Percentiles rank a stretch among this genome's conserved stretches.
These are phyloP conservation scores for Lepidochitona cinerea DNA, from an alignment of 2,888 invertebrate genomes.

Conservation along the genomic window DNA sequence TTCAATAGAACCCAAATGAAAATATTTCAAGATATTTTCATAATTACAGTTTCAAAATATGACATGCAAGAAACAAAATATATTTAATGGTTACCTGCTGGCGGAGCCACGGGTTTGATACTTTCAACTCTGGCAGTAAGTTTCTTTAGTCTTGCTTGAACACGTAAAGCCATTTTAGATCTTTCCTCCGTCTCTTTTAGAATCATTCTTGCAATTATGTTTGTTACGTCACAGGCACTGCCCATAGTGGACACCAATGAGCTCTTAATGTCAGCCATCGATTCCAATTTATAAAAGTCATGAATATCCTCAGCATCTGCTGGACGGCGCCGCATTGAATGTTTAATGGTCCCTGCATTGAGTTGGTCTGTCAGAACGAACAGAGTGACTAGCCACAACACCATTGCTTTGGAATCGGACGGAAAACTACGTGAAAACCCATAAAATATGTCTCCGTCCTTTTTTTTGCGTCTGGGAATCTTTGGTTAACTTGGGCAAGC, in stretches of 20 bases:
- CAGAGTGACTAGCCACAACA: background rate
- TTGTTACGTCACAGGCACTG: background rate
- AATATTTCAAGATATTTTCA: no score
- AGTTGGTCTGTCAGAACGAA: background rate
- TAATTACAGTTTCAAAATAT: no score
- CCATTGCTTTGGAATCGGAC: no score
- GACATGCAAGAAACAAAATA: no score
- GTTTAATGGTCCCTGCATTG: background rate
- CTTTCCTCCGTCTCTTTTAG: background rate
- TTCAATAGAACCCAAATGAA: no score
- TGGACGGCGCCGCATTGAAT: background rate
- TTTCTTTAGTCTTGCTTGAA: background rate
- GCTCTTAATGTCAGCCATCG: background rate
- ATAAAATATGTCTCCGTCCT: no score
- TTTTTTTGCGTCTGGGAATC: no score
- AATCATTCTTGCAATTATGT: background rate
- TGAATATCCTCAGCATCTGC: background rate
- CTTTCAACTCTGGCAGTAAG: background rate
- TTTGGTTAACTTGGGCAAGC: no score
- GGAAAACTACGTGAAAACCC: no score
- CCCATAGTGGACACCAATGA: background rate
- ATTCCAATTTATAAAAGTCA: background rate
- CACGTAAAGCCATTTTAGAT: background rate
- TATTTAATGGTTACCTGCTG: background rate
- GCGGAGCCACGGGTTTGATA: background rate